Evolutionary conservation across 2,113 vertebrate genomes (phyloP).

Genomic region (Ornithorhynchus anatinus): DNA sequence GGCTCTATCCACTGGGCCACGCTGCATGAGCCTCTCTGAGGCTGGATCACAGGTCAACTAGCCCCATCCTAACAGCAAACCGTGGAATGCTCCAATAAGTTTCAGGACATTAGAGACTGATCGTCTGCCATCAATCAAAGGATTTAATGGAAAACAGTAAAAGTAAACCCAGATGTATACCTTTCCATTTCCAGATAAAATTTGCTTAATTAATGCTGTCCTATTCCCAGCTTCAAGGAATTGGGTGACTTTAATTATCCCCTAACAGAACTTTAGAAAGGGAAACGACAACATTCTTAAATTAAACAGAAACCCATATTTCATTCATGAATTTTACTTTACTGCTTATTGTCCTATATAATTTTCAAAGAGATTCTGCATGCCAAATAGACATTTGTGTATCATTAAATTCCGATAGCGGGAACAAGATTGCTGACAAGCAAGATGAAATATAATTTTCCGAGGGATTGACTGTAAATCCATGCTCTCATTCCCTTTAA

Average conservation of each 20-base stretch:
- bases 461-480: no score
- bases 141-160: not conserved
- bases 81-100: no score
- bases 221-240: not conserved
- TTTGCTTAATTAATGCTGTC: not conserved
- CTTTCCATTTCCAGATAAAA: not conserved
- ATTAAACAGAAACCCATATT: not conserved
- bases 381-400: not conserved
- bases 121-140: no score
- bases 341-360: not conserved
- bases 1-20: no score
- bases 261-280: not conserved
- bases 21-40: no score
- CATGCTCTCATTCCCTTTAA: no score
- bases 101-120: no score
- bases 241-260: not conserved
- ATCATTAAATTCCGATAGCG: not conserved
- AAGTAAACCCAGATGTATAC: not conserved
- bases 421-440: not conserved
- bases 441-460: not conserved
- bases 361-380: not conserved
- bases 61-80: no score
- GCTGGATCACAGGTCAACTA: no score
- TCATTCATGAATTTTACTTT: not conserved
- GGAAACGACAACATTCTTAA: not conserved